Evolutionary conservation across 2,888 invertebrate genomes (phyloP), one percentile per base, ranked within the genome.

Genomic region (Drosophila fulvimacula): DNA sequence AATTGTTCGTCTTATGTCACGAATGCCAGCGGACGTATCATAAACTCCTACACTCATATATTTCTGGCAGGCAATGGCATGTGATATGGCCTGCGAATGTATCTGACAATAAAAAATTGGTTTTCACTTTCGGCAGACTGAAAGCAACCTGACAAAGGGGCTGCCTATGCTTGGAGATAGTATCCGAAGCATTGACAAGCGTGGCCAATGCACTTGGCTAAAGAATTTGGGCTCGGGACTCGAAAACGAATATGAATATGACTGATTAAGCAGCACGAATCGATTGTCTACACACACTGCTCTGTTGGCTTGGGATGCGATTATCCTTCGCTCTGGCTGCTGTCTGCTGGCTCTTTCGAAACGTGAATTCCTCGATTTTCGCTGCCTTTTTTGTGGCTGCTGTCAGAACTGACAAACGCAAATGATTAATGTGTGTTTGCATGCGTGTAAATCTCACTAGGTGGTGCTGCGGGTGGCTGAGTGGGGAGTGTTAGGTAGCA

Each of bases 341-440:
- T 15, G 32, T 17, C 49, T 32, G 49, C 1, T 30, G 17, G 41
- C 51, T 70, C 64, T 61, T 69, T 61, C 64, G 53, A 64, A 73
- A 70, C 58, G 73, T 46, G 69, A 76, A 71, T 76, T 82, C 77
- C 52, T 74, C 52, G 46, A 55, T 57, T 44, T 51, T 46, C 41
- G 42, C 38, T 49, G 30, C 62, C 27, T 59, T 58, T 76, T 73
- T 73, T 71, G 78, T 56, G 71, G 76, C 79, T 74, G 77, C 83
- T 89, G 90, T 89, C 89, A 89, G 83, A 90, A 81, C 79, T 89
- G 89, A 89, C 89, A 89, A 88, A 89, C 88, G 85, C 88, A 90
- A 91, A 91, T 91, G 91, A 91, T 91, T 91, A 90, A 91, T 91
- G 91, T 82, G 81, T 82, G 88, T 86, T 81, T 86, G 88, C 88